Base-by-base conservation (phyloP, 2,113 vertebrate species). In the Empidonax traillii region DNA sequence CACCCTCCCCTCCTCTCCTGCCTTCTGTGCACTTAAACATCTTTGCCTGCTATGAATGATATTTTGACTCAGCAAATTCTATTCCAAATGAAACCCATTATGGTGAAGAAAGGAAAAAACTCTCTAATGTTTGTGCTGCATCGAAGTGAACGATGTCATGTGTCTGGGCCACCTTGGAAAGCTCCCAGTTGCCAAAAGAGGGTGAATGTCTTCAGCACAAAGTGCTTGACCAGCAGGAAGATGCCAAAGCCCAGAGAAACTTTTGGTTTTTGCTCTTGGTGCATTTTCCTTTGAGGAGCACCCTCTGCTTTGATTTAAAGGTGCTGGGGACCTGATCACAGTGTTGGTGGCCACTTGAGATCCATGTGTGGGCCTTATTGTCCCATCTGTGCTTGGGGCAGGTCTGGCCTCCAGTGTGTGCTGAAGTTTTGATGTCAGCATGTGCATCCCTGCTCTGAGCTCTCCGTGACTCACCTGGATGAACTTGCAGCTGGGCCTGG, bases 51-150 rank as follows among this genome's bases (percentile, higher is more conserved):
- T n/a, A n/a, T n/a, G n/a, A n/a, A n/a, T 56, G 59, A 37, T 47
- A 47, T 73, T 77, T 73, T 28, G 51, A 21, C 24, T 71, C 58
- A 19, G 46, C 35, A 23, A 82, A 69, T 39, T 49, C 31, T 51
- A 15, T 56, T 71, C 52, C 33, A 67, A 93, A 77, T 77, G 79
- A 85, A 93, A 73, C 9, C n/a, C 33, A 49, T 67, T 72, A 91
- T 19, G 27, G 59, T 43, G 72, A 63, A 84, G 41, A 46, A 72
- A 68, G 9, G 10, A 59, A 47, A 63, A 71, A 52, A 4, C 12
- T 12, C 47, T 56, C 31, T 68, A 39, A 76, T 72, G n/a, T 67
- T 77, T 73, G 55, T 68, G n/a, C 79, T 89, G 69, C 44, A 53
- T 85, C 79, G 53, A 72, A 56, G 62, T 68, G 75, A 91, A 52